Conservation (phyloP, 1,140 invertebrate genomes). For the Coboldia fuscipes region DNA sequence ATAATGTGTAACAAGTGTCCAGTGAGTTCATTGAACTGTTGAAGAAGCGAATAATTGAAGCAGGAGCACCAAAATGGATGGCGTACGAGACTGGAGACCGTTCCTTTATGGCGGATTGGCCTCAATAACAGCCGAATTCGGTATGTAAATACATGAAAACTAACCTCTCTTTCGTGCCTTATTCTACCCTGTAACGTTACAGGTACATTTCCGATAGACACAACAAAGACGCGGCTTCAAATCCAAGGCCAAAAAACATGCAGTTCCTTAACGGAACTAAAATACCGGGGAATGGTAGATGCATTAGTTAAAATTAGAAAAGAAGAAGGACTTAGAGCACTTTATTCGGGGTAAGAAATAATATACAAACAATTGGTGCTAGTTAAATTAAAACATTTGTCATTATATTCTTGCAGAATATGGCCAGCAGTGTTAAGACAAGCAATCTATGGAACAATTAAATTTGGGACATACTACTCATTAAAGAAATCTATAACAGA, state of each 20-base stretch:
- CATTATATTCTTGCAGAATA: conserved; percentile 38
- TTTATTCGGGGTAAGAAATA: conserved; percentile 59
- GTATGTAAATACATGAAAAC: conserved; percentile 29
- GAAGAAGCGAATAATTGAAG: background rate
- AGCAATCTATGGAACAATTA: conserved; percentile 89
- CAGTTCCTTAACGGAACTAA: conserved; percentile 45
- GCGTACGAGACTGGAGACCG: conserved; percentile 55
- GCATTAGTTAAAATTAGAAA: conserved; percentile 62
- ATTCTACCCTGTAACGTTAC: conserved; percentile 5
- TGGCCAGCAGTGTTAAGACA: conserved; percentile 78
- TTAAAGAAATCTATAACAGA: conserved; percentile 48
- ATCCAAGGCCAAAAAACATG: conserved; percentile 81
- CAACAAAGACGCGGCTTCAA: conserved; percentile 88
- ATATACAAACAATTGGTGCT: background rate
- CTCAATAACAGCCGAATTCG: conserved; percentile 81
- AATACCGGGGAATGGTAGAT: conserved; percentile 82
- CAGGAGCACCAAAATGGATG: conserved; percentile 6
- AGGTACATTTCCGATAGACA: conserved; percentile 97
- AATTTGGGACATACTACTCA: conserved; percentile 90
- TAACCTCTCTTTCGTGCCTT: conserved; percentile 2
- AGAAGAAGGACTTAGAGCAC: conserved; percentile 53
- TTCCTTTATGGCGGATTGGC: conserved; percentile 86
- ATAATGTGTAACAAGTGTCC: too few relatives aligned
- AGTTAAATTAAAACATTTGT: background rate
- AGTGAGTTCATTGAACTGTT: too few relatives aligned